Evolutionary conservation across 1,140 invertebrate genomes (phyloP), one percentile per base, ranked within the genome.

Genomic region (Pantala flavescens): DNA sequence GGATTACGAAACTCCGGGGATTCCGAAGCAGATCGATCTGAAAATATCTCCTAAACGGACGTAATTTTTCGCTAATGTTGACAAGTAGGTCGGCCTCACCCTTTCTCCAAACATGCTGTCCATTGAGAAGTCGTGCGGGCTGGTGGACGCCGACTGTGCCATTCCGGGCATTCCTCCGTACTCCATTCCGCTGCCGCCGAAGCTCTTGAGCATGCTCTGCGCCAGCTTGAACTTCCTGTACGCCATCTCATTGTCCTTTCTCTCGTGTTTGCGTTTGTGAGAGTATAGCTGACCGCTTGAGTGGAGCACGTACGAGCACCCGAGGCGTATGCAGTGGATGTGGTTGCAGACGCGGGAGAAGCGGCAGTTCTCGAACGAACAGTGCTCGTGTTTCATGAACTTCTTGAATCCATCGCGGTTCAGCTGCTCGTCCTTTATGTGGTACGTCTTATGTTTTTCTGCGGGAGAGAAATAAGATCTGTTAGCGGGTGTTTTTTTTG

Each of bases 391-490:
- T 82, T 98, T 98, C 90, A 98, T 96, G 81, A 98, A 98, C 82
- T 99, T 99, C 81, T 98, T 98, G 85, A 98, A 99, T 5, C 97
- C 97, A 82, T 98, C 97, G 77, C 94, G 90, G 14, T 92, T 92
- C 43, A 98, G 84, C 78, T 98, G 94, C 81, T 98, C 96, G 83
- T 99, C 96, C 83, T 98, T 98, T 78, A 98, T 95, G 83, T 99
- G 97, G 80, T 98, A 98, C 0, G 95, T 93, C 82, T 98, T 99
- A 86, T 99, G 97, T 86, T 99, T 99, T 85, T 99, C 97, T 98
- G 85, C 5, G 84, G 42, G 23, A 76, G 71, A 72, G 43, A n/a
- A 76, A 73, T 55, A 75, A 72, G 23, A 24, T 77, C 72, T 71
- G 75, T 70, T 72, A 70, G 36, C 63, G 28, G 9, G 28, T 2